Base-by-base conservation (phyloP, 2,888 invertebrate genomes). In the Thymelicus sylvestris region DNA sequence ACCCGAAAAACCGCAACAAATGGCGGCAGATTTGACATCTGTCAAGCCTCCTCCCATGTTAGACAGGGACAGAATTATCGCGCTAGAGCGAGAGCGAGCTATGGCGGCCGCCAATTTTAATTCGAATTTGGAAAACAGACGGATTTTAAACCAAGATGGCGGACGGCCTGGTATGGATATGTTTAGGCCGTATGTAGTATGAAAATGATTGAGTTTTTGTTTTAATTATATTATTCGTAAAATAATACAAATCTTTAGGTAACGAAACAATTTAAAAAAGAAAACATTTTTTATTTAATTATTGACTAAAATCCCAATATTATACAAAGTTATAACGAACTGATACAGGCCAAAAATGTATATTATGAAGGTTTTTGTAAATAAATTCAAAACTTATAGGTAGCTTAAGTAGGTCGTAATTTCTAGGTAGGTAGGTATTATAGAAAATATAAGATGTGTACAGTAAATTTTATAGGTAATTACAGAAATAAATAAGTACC, bases 121-220 rank as follows among this genome's bases (percentile, higher is more conserved):
- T 87, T 92, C 93, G 8, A 92, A 92, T 90, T 86, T 93, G 85
- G 93, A 93, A 89, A 91, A 86, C 80, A 86, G 94, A 78, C 90
- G 93, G 72, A 79, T 89, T 50, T 84, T 92, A 85, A 87, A 86
- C 62, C 93, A 93, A 90, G 93, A 94, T 87, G 92, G 91, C 76
- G 87, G 86, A 0, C 80, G 93, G 19, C 86, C 90, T 0, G 82
- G 81, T 5, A 84, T 90, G 75, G 93, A 94, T 74, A 94, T 94
- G 94, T 94, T 94, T 78, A 92, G 94, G 86, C 94, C 94, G 38
- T 94, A 94, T 74, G 94, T 94, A 50, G 93, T 93, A 93, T 93
- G 93, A 93, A 82, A 93, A 64, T 91, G 85, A 61, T 13, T 60
- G 41, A 19, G 83, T 76, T 59, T 50, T 57, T 60, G 55, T 64